Base-by-base conservation (phyloP, 2,888 invertebrate genomes). In the Stenichneumon culpator region DNA sequence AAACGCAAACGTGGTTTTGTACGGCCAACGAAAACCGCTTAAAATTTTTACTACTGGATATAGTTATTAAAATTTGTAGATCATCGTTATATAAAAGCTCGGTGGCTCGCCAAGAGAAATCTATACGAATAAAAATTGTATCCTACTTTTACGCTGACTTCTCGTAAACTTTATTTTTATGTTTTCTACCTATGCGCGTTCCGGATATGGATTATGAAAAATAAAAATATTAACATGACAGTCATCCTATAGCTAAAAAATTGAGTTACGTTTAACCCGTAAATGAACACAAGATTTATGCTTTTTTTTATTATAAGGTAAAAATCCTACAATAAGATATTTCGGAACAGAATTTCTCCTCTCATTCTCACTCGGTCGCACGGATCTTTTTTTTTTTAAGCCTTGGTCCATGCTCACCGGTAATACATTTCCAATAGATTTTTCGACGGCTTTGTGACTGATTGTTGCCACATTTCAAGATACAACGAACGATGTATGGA, bases 1-100 rank as follows among this genome's bases (percentile, higher is more conserved):
- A 96, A 96, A 90, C 95, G 96, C 84, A 96, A 95, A 90, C 95
- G 96, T 67, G 94, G 95, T 0, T 96, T 97, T 92, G 93, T 95
- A 4, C 96, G 96, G 90, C 96, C 96, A 65, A 95, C 94, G 44
- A 95, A 96, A 90, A 90, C 95, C 87, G 94, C 93, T 50, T 94
- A 92, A 86, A 50, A 67, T 47, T 54, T 79, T 9, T n/a, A 67
- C 19, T 65, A 32, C 16, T 63, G 52, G 50, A 52, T 60, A 25
- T 75, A 79, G 74, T 84, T 54, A 50, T 52, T 60, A 22, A 68
- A 65, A 70, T 68, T 47, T 50, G 25, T 73, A 50, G 28, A 79
- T 67, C 36, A 50, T 79, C 63, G 72, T 39, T 57, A 39, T 16
- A 16, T n/a, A 52, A 54, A 47, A 22, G 74, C 28, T 22, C 75